Evolutionary conservation across 2,888 invertebrate species (phyloP).

Genomic region (Lamellibrachia satsuma): DNA sequence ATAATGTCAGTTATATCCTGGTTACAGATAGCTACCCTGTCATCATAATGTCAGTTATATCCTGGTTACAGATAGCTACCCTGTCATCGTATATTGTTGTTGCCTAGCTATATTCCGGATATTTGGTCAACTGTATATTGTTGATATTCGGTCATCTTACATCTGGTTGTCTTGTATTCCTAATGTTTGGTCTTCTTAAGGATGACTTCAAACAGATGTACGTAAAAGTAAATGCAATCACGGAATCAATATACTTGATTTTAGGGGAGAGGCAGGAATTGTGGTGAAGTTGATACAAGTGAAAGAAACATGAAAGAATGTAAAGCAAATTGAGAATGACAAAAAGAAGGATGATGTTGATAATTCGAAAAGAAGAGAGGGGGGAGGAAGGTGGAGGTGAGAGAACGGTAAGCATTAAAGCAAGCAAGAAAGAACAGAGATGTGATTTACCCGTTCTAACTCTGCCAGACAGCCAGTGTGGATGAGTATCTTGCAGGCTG

Average conservation of each 20-base stretch:
- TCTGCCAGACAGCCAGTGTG: slow-evolving; percentile 85
- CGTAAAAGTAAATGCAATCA: not conserved
- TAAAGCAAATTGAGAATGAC: not conserved
- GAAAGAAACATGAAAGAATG: not conserved
- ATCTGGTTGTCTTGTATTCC: not conserved
- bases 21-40: too few species aligned
- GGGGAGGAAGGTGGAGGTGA: too few species aligned
- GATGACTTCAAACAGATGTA: not conserved
- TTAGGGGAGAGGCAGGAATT: not conserved
- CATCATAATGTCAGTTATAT: too few species aligned
- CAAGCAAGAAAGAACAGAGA: not conserved
- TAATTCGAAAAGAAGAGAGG: not conserved
- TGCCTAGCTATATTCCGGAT: not conserved
- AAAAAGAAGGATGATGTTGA: not conserved
- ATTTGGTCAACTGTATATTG: not conserved
- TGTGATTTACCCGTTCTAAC: slow-evolving; percentile 74
- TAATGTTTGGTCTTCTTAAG: not conserved
- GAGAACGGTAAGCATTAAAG: too few species aligned
- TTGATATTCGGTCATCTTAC: not conserved
- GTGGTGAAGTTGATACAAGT: not conserved
- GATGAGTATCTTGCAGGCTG: slow-evolving; percentile 90
- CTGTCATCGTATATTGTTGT: too few species aligned
- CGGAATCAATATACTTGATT: not conserved
- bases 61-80: too few species aligned
- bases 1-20: too few species aligned